These are phyloP conservation scores for Torymus auratus DNA, from an alignment of 2,888 invertebrate genomes.

Conservation along the genomic window DNA sequence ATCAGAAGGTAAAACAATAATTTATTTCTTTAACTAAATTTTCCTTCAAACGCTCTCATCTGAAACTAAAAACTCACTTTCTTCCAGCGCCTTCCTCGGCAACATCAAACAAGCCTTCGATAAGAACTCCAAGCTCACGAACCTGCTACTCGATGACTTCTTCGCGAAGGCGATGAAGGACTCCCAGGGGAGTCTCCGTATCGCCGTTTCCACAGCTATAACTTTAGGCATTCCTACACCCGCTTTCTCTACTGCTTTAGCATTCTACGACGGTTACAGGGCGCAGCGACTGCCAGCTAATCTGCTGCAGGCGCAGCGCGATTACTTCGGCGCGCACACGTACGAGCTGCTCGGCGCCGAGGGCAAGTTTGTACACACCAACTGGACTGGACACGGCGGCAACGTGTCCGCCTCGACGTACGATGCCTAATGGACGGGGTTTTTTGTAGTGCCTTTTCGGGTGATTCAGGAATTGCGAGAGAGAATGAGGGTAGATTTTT, in stretches of 20 bases:
- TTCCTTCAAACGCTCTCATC: too few relatives aligned
- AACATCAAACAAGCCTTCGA: constrained; percentile 96
- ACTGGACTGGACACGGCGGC: constrained; percentile 99
- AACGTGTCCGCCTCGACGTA: constrained; percentile 97
- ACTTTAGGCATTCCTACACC: constrained; percentile 95
- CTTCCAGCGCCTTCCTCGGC: constrained; percentile 87
- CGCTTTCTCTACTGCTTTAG: constrained; percentile 93
- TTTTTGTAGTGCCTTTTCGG: too few relatives aligned
- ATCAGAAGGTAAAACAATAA: constrained; percentile 85
- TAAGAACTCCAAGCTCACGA: constrained; percentile 89
- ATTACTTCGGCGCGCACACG: constrained; percentile 99
- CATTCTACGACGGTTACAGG: constrained; percentile 98
- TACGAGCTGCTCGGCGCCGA: constrained; percentile 93
- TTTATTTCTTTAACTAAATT: too few relatives aligned
- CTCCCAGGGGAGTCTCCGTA: constrained; percentile 90
- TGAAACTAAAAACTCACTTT: background rate
- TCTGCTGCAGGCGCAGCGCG: constrained; percentile 96
- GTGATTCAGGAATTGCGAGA: too few relatives aligned
- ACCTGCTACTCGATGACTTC: constrained; percentile 94
- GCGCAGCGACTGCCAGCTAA: constrained; percentile 93
- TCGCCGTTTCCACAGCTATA: constrained; percentile 85
- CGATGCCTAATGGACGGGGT: constrained; percentile 78
- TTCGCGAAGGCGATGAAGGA: constrained; percentile 90
- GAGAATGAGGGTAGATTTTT: too few relatives aligned
- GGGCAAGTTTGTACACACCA: constrained; percentile 95